These are phyloP conservation scores for Lagenorhynchus albirostris DNA, from an alignment of 2,113 vertebrate species.

Conservation along the genomic window DNA sequence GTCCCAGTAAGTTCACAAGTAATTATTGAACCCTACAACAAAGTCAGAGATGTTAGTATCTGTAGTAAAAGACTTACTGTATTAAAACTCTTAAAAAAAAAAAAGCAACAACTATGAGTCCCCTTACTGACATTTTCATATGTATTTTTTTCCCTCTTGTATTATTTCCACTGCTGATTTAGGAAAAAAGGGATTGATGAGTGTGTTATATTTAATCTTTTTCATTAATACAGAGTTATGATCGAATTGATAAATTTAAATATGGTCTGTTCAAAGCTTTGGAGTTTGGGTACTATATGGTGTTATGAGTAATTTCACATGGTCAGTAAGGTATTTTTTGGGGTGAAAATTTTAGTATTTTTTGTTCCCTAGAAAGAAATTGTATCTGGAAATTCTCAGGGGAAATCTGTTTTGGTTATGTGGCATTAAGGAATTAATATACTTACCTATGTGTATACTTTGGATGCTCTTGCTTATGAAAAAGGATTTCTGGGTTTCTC, in stretches of 20 bases:
- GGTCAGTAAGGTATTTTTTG: neutral
- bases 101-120: neutral
- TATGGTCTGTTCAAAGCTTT: slow-evolving; percentile 4
- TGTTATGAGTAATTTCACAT: slow-evolving; percentile 10
- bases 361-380: neutral
- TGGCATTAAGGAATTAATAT: neutral
- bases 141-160: neutral
- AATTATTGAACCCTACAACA: neutral
- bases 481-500: neutral
- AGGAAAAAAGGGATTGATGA: neutral
- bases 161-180: slow-evolving; percentile 17
- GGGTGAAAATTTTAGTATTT: slow-evolving; percentile 27
- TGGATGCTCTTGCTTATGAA: neutral
- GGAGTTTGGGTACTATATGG: neutral
- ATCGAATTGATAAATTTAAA: neutral
- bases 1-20: neutral
- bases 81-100: neutral
- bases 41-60: neutral
- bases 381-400: neutral
- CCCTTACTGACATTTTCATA: neutral
- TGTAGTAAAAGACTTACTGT: neutral
- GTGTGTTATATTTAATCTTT: neutral
- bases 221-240: neutral
- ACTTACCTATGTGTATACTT: neutral
- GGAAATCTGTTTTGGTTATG: slow-evolving; percentile 4